Base-by-base conservation (phyloP, 2,888 invertebrate genomes). In the Bimastos eiseni region DNA sequence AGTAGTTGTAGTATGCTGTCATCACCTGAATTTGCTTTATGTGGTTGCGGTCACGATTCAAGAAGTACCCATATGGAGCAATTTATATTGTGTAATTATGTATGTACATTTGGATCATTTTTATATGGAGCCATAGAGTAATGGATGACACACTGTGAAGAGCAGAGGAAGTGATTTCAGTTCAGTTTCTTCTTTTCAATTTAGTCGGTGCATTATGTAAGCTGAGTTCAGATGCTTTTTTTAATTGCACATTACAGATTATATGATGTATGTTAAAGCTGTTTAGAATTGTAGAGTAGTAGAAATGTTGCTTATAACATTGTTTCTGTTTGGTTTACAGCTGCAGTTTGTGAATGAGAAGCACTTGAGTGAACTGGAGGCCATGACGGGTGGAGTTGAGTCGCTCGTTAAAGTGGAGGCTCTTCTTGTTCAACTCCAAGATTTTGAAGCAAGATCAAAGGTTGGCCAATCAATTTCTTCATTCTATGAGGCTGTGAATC, bases 321-420 rank as follows among this genome's bases (percentile, higher is more conserved):
- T 70, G 55, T 70, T 49, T 70, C 70, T 70, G 70, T n/a, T 70
- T 30, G 70, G 70, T 6, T 86, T 91, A 89, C 93, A 95, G 95
- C 93, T 95, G 88, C 95, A 96, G 94, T 94, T 94, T 91, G 93
- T 93, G 24, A 94, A 95, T 91, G 95, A 95, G 44, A 89, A 89
- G 37, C 95, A 95, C 92, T 94, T 95, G 92, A 94, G 94, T 89
- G 94, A 94, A 93, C 92, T 96, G 92, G 95, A 95, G 91, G 94
- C 94, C 84, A 97, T 98, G 97, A 97, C 97, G 3, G 98, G 98
- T 95, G 96, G 97, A 91, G 98, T 98, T 13, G 98, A 98, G 95
- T 97, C 97, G n/a, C 97, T 97, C 83, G 96, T 96, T 89, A 96
- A 97, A 93, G 97, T 98, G 13, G 97, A 98, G 93, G 96, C 96